These are phyloP conservation scores for Notamacropus eugenii DNA, from an alignment of 2,797 vertebrate genomes.

Conservation along the genomic window DNA sequence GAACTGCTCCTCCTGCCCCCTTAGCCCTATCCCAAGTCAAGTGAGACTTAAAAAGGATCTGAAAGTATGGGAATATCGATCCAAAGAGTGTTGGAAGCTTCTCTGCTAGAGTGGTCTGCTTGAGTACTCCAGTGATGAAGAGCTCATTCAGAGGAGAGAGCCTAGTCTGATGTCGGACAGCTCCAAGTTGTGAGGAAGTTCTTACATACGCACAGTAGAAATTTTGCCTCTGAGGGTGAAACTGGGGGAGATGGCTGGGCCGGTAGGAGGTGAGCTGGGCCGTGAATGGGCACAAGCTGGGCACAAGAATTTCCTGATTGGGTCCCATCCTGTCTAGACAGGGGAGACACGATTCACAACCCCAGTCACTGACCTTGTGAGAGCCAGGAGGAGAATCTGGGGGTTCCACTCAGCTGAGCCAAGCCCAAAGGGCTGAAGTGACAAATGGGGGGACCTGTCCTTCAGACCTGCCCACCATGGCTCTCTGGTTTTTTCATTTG, in stretches of 20 bases:
- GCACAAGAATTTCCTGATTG: neutral
- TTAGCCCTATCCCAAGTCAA: neutral
- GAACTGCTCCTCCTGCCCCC: neutral
- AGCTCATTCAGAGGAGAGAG: neutral
- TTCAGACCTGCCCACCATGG: slow-evolving; percentile 62
- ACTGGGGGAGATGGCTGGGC: neutral
- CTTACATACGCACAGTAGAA: neutral
- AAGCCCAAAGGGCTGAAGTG: neutral
- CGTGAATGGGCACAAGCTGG: neutral
- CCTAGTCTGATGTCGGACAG: neutral
- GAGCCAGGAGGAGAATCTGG: slow-evolving; percentile 34
- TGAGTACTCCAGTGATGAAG: neutral
- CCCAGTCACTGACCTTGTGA: neutral
- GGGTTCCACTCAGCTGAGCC: neutral
- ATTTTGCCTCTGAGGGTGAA: neutral
- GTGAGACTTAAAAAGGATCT: neutral
- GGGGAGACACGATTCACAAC: neutral
- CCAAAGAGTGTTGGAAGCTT: neutral
- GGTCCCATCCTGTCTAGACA: neutral
- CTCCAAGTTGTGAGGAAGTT: neutral
- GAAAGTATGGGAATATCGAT: neutral
- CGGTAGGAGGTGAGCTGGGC: slow-evolving; percentile 7
- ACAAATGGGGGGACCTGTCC: neutral
- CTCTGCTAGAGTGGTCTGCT: neutral
- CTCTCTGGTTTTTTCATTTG: slow-evolving; percentile 74